phyloP scores from a whole-genome alignment of 1,140 invertebrate species.

The Thaumatotibia leucotreta region DNA sequence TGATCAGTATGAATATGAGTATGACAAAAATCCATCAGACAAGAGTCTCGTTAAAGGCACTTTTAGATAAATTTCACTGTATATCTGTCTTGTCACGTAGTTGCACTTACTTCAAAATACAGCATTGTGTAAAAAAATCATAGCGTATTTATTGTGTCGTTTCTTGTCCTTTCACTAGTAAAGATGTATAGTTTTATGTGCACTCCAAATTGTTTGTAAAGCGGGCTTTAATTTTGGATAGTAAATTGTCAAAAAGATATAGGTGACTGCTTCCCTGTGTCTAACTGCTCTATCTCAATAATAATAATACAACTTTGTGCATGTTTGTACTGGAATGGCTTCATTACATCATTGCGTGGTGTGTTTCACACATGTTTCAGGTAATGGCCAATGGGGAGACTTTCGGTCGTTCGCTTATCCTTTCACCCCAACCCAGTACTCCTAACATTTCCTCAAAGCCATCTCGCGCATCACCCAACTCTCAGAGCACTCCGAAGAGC shows the following conservation, averaged over 20 bases:
- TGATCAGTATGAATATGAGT: background rate
- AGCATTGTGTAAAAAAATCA: background rate
- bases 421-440: conserved; percentile 59
- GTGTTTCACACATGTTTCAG: conserved; percentile 77
- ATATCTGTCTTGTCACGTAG: background rate
- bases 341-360: conserved; percentile 76
- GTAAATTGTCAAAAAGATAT: background rate
- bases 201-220: background rate
- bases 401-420: conserved; percentile 76
- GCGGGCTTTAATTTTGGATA: background rate
- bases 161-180: background rate
- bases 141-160: background rate
- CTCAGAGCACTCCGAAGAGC: conserved; percentile 66
- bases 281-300: conserved; percentile 53
- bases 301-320: conserved; percentile 53
- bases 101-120: background rate
- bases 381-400: conserved; percentile 77
- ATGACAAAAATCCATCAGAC: background rate
- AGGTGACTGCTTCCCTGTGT: conserved; percentile 50
- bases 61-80: background rate
- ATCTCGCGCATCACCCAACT: conserved; percentile 55
- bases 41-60: background rate
- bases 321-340: conserved; percentile 74
- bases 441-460: conserved; percentile 49
- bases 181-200: background rate